Evolutionary conservation across 2,797 vertebrate genomes (phyloP), one percentile per base, ranked within the genome.

Genomic region (Halcyon badia): DNA sequence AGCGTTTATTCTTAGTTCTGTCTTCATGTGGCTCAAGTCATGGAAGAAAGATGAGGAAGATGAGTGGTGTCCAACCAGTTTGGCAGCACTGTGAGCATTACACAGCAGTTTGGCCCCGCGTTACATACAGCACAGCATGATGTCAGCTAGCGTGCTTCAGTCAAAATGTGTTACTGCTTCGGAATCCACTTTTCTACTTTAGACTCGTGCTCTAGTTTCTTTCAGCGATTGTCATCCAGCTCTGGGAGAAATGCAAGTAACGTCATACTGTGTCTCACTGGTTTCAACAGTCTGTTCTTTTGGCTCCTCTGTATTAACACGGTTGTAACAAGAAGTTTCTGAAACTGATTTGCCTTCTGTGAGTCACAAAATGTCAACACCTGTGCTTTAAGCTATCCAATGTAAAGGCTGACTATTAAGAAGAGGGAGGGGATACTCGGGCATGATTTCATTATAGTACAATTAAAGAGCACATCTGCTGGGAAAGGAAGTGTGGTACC

Each of bases 401-500:
- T 64, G 22, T 39, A 65, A 64, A 71, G 65, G 72, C 64, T 64
- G 64, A 6, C 57, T 73, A 20, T 49, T 81, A 56, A 31, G 51
- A 25, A 49, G 81, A 58, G 42, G 64, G 64, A 90, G 21, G 46
- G 61, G 30, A n/a, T 49, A 17, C 24, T 88, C 52, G 11, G 11
- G 69, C 20, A 5, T 95, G 89, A 87, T 72, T 88, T 78, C 87
- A 86, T 64, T 78, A 82, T 60, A 35, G 48, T 69, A 48, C 94
- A 73, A 92, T 96, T 81, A 77, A 83, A 94, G 90, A 78, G 56
- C 58, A 11, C 71, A 14, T 80, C 57, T 65, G 33, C 46, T 87
- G 78, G 86, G 64, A 28, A 72, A 68, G 96, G 95, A 92, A 94
- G 87, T 89, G 92, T 89, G 61, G 84, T 31, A 75, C 91, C 96